Conservation (phyloP, 2,797 vertebrate species). For the Eulemur rubriventer region DNA sequence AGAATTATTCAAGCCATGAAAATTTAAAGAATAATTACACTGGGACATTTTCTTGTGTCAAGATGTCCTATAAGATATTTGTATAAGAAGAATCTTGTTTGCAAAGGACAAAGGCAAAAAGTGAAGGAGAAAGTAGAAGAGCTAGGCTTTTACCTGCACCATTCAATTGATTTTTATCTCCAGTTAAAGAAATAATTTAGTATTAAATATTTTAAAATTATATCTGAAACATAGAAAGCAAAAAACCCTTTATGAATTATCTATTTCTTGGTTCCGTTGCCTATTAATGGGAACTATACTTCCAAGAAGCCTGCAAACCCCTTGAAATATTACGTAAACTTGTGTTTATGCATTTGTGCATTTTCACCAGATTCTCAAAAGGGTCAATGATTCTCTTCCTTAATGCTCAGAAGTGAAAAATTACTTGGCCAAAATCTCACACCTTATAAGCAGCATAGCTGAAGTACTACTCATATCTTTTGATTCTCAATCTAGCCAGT, state of each 20-base stretch:
- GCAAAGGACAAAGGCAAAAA: not conserved
- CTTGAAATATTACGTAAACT: not conserved
- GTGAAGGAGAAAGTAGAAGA: not conserved
- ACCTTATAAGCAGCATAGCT: not conserved
- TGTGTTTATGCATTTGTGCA: not conserved
- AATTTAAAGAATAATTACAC: conserved; percentile 36
- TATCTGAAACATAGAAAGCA: not conserved
- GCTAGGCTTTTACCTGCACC: not conserved
- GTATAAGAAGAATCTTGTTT: not conserved
- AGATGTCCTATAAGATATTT: not conserved
- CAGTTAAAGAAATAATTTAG: not conserved
- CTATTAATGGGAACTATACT: not conserved
- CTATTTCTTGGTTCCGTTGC: not conserved
- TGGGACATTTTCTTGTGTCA: not conserved
- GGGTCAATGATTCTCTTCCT: not conserved
- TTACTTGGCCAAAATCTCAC: not conserved
- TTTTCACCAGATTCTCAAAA: not conserved
- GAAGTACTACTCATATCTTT: not conserved
- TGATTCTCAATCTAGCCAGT: not conserved
- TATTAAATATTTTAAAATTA: conserved; percentile 25
- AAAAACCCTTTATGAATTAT: not conserved
- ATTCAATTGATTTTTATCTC: not conserved
- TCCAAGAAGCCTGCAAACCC: not conserved
- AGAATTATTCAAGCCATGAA: conserved; percentile 7
- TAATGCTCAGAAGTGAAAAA: not conserved